Conservation (phyloP, 2,888 invertebrate genomes). For the Sinodicranocentrus sp. region DNA sequence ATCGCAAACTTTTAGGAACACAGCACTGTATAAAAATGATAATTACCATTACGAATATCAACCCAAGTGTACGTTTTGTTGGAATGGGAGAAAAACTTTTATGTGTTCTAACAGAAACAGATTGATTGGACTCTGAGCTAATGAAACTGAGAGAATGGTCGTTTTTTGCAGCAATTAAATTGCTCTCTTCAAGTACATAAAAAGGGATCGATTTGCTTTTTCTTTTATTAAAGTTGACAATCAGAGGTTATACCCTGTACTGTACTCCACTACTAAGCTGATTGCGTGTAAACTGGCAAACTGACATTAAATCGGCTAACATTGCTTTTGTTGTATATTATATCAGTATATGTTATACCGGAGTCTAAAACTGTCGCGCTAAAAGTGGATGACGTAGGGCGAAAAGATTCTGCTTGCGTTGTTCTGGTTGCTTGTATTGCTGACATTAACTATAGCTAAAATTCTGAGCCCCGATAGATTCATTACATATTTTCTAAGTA, state of each 20-base stretch:
- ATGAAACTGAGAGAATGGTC: conserved; percentile 35
- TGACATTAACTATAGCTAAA: not conserved
- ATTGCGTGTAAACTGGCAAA: too few species aligned
- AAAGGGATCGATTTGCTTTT: conserved; percentile 48
- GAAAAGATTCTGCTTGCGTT: not conserved
- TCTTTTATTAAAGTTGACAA: conserved; percentile 28
- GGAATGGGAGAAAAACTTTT: not conserved
- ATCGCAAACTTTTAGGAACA: too few species aligned
- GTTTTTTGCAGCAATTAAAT: conserved; percentile 62
- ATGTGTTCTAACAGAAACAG: conserved; percentile 5
- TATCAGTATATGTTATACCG: not conserved
- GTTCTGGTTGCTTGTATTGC: conserved; percentile 12
- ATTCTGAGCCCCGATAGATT: not conserved
- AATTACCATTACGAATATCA: conserved; percentile 38
- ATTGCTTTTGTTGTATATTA: not conserved
- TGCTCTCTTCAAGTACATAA: conserved; percentile 60
- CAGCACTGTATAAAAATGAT: conserved; percentile 24
- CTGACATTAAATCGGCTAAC: too few species aligned
- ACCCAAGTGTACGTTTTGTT: conserved; percentile 9
- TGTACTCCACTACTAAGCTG: too few species aligned
- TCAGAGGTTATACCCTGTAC: not conserved
- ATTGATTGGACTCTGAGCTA: conserved; percentile 41
- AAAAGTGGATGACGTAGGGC: conserved; percentile 16
- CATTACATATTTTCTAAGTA: conserved; percentile 2
- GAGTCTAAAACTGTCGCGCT: not conserved